Conservation (phyloP, 2,888 invertebrate species). For the Strigamia maritima region DNA sequence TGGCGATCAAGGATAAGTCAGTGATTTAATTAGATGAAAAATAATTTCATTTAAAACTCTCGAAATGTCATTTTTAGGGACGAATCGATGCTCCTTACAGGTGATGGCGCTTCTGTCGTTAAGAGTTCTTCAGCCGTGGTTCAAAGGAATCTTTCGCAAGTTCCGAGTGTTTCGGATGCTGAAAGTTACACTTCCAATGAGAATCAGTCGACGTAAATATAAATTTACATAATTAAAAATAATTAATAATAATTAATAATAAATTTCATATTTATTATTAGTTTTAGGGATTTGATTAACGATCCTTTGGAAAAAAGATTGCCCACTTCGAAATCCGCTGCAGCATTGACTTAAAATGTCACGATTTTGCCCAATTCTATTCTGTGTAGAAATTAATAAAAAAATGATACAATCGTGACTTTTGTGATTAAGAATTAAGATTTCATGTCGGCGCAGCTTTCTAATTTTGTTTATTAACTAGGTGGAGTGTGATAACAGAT, state of each 20-base stretch:
- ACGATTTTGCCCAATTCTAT: background rate
- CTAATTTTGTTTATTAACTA: background rate
- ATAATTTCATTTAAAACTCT: background rate
- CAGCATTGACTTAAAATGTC: background rate
- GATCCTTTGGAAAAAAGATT: background rate
- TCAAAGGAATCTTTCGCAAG: background rate
- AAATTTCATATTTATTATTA: background rate
- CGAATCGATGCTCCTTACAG: background rate
- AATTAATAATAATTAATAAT: background rate
- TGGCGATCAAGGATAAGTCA: conserved; percentile 4
- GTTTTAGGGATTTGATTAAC: background rate
- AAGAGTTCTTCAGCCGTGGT: background rate
- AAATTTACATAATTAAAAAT: too few relatives aligned
- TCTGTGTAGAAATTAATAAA: background rate
- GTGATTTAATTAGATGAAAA: background rate
- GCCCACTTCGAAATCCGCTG: background rate
- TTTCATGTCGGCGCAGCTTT: background rate
- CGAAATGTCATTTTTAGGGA: background rate
- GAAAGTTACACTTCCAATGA: background rate
- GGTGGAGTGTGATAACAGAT: background rate
- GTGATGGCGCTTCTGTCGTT: background rate
- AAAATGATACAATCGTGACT: background rate
- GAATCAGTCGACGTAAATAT: background rate
- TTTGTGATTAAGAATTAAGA: too few relatives aligned
- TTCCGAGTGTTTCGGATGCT: background rate